Evolutionary conservation across 2,888 invertebrate genomes (phyloP).

Genomic region (Sinhomidia bicolor): DNA sequence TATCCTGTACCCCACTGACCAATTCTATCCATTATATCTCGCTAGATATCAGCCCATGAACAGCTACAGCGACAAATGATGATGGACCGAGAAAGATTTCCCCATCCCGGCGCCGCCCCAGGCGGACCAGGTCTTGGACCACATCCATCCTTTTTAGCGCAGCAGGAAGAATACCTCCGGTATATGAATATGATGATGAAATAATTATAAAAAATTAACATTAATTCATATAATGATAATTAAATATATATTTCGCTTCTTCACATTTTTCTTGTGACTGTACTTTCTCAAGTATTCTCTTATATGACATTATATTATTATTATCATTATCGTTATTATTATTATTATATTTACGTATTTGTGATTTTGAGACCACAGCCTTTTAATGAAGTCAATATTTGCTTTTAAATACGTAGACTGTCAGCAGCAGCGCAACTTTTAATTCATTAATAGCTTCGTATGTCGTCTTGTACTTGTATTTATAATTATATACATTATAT

Average conservation of each 20-base stretch:
- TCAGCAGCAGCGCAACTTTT: constrained; percentile 63
- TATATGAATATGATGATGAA: constrained; percentile 81
- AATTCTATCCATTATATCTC: background rate
- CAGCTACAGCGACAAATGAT: constrained; percentile 92
- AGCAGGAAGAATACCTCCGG: constrained; percentile 87
- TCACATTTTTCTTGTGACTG: constrained; percentile 72
- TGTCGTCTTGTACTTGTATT: constrained; percentile 56
- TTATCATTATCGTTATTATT: constrained; percentile 43
- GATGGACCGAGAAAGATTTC: constrained; percentile 90
- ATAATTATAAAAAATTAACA: constrained; percentile 72
- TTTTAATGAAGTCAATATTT: constrained; percentile 61
- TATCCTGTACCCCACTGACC: background rate
- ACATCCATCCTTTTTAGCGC: constrained; percentile 85
- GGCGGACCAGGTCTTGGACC: constrained; percentile 78
- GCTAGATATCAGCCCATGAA: constrained; percentile 87
- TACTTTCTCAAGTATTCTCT: constrained; percentile 68
- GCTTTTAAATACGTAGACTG: constrained; percentile 68
- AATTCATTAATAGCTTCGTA: constrained; percentile 71
- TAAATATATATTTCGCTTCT: constrained; percentile 60
- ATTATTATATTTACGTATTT: constrained; percentile 57
- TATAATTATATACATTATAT: constrained; percentile 52
- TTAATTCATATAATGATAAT: constrained; percentile 3
- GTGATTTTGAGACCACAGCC: constrained; percentile 60
- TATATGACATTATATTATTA: constrained; percentile 51
- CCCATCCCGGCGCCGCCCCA: constrained; percentile 79